These are phyloP conservation scores for Platynereis dumerilii DNA, from an alignment of 2,888 invertebrate genomes.

Conservation along the genomic window DNA sequence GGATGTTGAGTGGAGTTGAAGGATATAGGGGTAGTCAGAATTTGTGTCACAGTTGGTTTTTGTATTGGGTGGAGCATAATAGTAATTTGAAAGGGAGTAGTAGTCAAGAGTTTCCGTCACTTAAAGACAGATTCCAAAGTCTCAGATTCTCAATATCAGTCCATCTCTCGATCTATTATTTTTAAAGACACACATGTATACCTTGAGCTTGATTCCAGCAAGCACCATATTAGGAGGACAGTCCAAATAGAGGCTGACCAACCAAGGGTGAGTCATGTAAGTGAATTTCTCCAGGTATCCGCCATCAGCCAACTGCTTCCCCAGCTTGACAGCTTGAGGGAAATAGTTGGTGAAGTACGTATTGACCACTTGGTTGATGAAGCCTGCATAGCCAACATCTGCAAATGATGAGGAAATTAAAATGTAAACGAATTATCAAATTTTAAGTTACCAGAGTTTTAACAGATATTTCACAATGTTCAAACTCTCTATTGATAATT, in stretches of 20 bases:
- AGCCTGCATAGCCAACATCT: slow-evolving; percentile 59
- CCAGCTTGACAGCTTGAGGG: slow-evolving; percentile 47
- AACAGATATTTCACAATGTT: no score
- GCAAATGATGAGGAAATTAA: slow-evolving; percentile 11
- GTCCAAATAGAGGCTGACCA: slow-evolving; percentile 51
- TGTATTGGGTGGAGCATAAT: no score
- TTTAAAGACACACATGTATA: slow-evolving; percentile 29
- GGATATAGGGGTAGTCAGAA: no score
- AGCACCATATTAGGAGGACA: slow-evolving; percentile 52
- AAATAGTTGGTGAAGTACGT: slow-evolving; percentile 53
- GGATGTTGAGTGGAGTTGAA: no score
- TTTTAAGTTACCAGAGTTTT: no score
- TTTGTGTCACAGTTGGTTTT: no score
- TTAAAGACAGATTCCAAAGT: no score
- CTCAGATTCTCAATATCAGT: no score
- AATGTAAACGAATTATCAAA: neutral
- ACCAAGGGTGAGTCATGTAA: slow-evolving; percentile 60
- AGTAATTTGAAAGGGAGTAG: no score
- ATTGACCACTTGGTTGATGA: slow-evolving; percentile 53
- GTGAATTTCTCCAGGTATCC: slow-evolving; percentile 48
- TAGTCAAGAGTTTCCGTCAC: no score
- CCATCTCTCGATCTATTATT: no score
- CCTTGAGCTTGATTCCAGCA: slow-evolving; percentile 46
- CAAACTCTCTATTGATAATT: no score
- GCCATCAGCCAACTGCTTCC: slow-evolving; percentile 36